phyloP scores from a whole-genome alignment of 2,888 invertebrate genomes.

The Tillus elongatus region DNA sequence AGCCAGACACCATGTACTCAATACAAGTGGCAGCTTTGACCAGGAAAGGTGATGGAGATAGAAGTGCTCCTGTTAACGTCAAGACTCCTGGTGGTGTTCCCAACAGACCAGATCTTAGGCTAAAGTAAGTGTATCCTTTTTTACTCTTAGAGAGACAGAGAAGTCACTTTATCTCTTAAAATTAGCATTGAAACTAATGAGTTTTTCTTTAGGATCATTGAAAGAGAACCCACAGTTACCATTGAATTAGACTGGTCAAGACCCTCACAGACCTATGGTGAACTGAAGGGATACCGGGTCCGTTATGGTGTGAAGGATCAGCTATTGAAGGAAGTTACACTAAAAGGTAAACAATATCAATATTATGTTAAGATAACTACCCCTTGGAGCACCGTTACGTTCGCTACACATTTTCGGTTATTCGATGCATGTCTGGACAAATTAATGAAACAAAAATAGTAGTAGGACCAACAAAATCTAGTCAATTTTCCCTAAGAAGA shows the following conservation, averaged over 20 bases:
- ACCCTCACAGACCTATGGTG: slow-evolving; percentile 83
- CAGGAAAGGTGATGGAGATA: slow-evolving; percentile 91
- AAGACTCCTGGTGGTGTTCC: slow-evolving; percentile 92
- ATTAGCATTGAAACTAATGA: too few species aligned
- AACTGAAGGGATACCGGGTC: slow-evolving; percentile 76
- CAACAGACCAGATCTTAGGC: slow-evolving; percentile 62
- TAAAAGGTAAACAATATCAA: slow-evolving; percentile 44
- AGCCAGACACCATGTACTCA: slow-evolving; percentile 91
- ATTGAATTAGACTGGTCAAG: slow-evolving; percentile 89
- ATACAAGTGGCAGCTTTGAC: slow-evolving; percentile 94
- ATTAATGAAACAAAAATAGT: too few species aligned
- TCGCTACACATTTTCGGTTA: too few species aligned
- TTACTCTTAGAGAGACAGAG: too few species aligned
- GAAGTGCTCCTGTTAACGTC: slow-evolving; percentile 75
- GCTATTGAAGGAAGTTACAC: slow-evolving; percentile 60
- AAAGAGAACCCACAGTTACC: slow-evolving; percentile 77
- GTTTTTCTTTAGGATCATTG: slow-evolving; percentile 57
- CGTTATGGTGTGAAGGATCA: slow-evolving; percentile 82
- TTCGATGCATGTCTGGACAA: too few species aligned
- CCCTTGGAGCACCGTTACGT: too few species aligned
- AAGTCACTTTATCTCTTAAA: too few species aligned
- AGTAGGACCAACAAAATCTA: too few species aligned
- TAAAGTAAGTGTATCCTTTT: slow-evolving; percentile 26
- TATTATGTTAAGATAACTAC: too few species aligned
- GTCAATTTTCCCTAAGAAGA: too few species aligned